Base-by-base conservation (phyloP, 2,888 invertebrate species). In the Drosophila stalkeri region DNA sequence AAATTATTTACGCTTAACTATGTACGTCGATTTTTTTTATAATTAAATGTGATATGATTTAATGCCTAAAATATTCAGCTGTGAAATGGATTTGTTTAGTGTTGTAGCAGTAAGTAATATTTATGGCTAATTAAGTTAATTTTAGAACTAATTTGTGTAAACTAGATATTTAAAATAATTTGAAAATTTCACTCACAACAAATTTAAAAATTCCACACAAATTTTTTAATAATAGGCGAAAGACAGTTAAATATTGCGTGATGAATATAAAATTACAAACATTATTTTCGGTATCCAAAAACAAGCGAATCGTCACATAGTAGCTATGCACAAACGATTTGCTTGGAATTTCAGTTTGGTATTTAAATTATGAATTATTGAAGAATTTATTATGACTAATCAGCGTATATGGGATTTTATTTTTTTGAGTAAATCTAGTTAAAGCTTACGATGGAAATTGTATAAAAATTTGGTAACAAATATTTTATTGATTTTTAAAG, bases 1-100 rank as follows among this genome's bases (percentile, higher is more conserved):
- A 41, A 55, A 41, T 41, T 18, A 31, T 39, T 54, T 39, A 23
- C 37, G n/a, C 4, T 23, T 39, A 54, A 49, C n/a, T 31, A 31
- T 52, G 51, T 31, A 31, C 14, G 7, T 51, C 18, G 0, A 20
- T 18, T 35, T 37, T 20, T 55, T 43, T 14, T 20, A n/a, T 27
- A n/a, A 49, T 31, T 27, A 51, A 47, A 37, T 51, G 23, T 18
- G 46, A 65, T 52, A 39, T 55, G 41, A 55, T 67, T 67, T 49
- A 11, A 47, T 54, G 55, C 47, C 35, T 35, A 16, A 65, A 46
- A 39, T 66, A 46, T 54, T 41, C 31, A 39, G 7, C 39, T 55
- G 12, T 27, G 35, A 54, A 66, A 46, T 35, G 20, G 20, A 5
- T 37, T 37, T 23, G 23, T 37, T 20, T 54, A 35, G 37, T 23